These are phyloP conservation scores for Prionchulus punctatus DNA, from an alignment of 2,888 invertebrate genomes.

Conservation along the genomic window DNA sequence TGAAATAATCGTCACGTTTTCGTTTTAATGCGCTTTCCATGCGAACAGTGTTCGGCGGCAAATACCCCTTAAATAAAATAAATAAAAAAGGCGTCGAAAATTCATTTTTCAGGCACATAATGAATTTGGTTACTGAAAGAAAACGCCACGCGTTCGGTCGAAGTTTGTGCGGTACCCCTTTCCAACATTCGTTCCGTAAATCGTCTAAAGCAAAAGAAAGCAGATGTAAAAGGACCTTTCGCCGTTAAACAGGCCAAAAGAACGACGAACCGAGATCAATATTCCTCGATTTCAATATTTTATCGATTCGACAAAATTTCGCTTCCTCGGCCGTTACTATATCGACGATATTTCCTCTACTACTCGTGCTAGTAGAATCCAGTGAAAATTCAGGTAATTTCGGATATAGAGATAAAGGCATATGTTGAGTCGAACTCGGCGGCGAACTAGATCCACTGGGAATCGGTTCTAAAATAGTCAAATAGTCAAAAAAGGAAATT, in stretches of 20 bases:
- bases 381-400: background rate
- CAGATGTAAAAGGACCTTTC: background rate
- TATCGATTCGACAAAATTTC: background rate
- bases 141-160: conserved; percentile 52
- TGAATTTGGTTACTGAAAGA: conserved; percentile 44
- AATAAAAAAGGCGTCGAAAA: conserved; percentile 9
- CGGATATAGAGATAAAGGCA: background rate
- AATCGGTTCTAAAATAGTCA: background rate
- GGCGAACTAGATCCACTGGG: background rate
- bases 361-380: background rate
- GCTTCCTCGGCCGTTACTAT: conserved; percentile 1
- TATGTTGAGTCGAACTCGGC: background rate
- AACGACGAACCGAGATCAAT: background rate
- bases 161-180: conserved; percentile 79
- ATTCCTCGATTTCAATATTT: background rate
- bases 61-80: conserved; percentile 52
- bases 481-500: background rate
- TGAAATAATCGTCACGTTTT: conserved; percentile 87
- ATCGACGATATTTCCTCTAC: background rate
- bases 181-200: conserved; percentile 51
- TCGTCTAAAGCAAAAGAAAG: conserved; percentile 17
- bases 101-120: too few species aligned
- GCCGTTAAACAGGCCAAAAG: background rate
- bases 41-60: conserved; percentile 77
- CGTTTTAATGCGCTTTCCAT: conserved; percentile 68